Evolutionary conservation across 2,888 invertebrate species (phyloP), one percentile per base, ranked within the genome.

Genomic region (Caenorhabditis sp.): DNA sequence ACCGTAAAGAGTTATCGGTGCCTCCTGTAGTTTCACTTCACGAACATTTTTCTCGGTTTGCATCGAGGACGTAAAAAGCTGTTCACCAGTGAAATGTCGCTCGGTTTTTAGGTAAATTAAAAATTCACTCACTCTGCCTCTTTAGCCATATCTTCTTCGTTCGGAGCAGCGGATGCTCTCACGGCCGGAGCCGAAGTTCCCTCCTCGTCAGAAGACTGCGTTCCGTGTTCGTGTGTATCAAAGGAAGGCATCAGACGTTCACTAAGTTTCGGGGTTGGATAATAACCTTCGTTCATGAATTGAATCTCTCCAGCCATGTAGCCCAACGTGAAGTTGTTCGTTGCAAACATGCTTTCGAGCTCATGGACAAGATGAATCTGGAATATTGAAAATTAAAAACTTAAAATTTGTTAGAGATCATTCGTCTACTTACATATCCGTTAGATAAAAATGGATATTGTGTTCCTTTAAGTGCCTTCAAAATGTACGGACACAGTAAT

Each of bases 361-460:
- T 87, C 87, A 35, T 87, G 81, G 12, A 87, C 86, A 10, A 88
- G 77, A 12, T 66, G 68, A 12, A 77, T 80, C 79, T 86, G 66
- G 58, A 31, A 41, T 7, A n/a, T n/a, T n/a, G n/a, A n/a, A n/a
- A n/a, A n/a, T n/a, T n/a, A n/a, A n/a, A n/a, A n/a, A n/a, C n/a
- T n/a, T n/a, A n/a, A n/a, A n/a, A n/a, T n/a, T n/a, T n/a, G n/a
- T n/a, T n/a, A n/a, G 1, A 51, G 22, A 35, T 7, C 7, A 59
- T 38, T 10, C 1, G 38, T 2, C 6, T 14, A 69, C 74, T 74
- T 31, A 74, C 77, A 61, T 81, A 77, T 70, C 77, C 61, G 35
- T 35, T 56, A 8, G 56, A 76, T 6, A 80, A 12, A 44, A 66
- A 72, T 58, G 66, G 54, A 58, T 66, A 63, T 7, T 61, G 10